phyloP scores from a whole-genome alignment of 2,797 vertebrate genomes.

The Chelmon rostratus region DNA sequence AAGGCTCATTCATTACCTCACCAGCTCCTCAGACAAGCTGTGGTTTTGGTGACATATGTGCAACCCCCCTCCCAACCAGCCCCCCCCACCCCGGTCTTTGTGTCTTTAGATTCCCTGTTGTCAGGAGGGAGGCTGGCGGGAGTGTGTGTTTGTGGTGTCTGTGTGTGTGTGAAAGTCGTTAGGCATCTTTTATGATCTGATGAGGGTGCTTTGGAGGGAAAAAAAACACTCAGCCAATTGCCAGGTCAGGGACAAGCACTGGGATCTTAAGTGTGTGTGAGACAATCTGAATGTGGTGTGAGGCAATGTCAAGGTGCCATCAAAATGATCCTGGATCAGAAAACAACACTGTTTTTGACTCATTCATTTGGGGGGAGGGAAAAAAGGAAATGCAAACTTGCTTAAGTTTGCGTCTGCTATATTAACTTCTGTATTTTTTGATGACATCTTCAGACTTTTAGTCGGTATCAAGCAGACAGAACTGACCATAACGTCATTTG shows the following conservation, averaged over 20 bases:
- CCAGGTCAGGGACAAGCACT: conserved; percentile 14
- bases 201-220: conserved; percentile 18
- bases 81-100: conserved; percentile 56
- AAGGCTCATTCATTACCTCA: conserved; percentile 71
- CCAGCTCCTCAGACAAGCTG: conserved; percentile 58
- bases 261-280: conserved; percentile 35
- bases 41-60: conserved; percentile 82
- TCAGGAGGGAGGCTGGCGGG: conserved; percentile 49
- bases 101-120: conserved; percentile 75
- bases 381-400: background rate
- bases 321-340: background rate
- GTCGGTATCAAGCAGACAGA: background rate
- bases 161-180: conserved; percentile 67
- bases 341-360: background rate
- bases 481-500: conserved; percentile 13
- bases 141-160: conserved; percentile 53
- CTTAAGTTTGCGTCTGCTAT: background rate
- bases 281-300: conserved; percentile 29
- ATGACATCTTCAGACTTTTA: background rate
- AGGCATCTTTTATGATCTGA: conserved; percentile 66
- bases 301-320: conserved; percentile 39
- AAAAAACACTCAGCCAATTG: conserved; percentile 30
- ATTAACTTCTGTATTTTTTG: background rate
- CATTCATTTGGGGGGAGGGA: background rate
- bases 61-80: conserved; percentile 13